phyloP scores from a whole-genome alignment of 2,113 vertebrate species.

The Bufo bufo region DNA sequence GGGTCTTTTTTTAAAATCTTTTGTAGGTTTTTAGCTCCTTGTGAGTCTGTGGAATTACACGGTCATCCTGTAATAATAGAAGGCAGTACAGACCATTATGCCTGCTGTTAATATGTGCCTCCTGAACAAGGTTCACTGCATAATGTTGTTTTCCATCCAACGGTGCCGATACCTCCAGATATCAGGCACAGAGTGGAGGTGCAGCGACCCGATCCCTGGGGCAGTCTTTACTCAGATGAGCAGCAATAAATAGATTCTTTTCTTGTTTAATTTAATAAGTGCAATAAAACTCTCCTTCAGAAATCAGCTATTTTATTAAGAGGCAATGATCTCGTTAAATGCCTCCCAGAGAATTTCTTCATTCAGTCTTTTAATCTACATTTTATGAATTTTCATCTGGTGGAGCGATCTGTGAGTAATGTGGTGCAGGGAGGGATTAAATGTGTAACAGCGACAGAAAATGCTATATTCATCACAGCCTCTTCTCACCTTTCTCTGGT shows the following conservation, averaged over 20 bases:
- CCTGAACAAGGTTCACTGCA: background rate
- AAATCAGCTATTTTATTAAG: slow-evolving; percentile 51
- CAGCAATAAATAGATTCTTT: slow-evolving; percentile 45
- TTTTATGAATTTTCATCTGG: slow-evolving; percentile 51
- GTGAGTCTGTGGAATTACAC: too few relatives aligned
- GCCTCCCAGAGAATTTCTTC: slow-evolving; percentile 46
- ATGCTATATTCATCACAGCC: background rate
- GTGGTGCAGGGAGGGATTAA: background rate
- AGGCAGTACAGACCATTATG: too few relatives aligned
- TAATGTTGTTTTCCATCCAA: background rate
- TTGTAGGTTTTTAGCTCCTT: background rate
- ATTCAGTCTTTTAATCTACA: slow-evolving; percentile 50
- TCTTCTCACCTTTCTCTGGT: background rate
- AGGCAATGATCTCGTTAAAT: slow-evolving; percentile 39
- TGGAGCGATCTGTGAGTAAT: background rate
- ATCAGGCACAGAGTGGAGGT: background rate
- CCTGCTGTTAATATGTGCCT: background rate
- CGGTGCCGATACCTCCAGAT: background rate
- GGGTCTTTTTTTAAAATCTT: background rate
- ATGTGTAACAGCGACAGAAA: background rate
- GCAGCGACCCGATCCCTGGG: background rate
- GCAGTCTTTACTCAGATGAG: background rate
- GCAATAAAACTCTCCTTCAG: slow-evolving; percentile 48
- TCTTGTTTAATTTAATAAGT: slow-evolving; percentile 52
- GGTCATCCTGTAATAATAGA: too few relatives aligned